phyloP scores from a whole-genome alignment of 2,797 vertebrate species.

The Lutjanus argentimaculatus region DNA sequence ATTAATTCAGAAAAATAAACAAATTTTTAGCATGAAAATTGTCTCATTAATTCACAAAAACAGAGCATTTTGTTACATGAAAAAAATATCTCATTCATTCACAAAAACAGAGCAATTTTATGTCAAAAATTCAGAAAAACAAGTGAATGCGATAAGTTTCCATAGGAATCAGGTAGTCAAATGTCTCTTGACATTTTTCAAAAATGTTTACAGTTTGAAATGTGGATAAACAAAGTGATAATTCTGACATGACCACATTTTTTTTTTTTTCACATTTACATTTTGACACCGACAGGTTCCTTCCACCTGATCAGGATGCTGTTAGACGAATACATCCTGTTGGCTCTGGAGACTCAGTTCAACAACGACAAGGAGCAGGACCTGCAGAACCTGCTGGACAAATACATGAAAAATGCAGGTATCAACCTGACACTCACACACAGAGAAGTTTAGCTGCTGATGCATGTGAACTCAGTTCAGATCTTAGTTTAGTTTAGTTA shows the following conservation, averaged over 20 bases:
- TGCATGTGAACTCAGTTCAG: not conserved
- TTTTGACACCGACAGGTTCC: slow-evolving; percentile 86
- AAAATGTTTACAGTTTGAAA: not conserved
- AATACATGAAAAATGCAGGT: slow-evolving; percentile 99
- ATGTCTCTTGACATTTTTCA: not conserved
- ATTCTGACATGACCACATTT: rapidly evolving
- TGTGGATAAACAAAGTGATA: not conserved
- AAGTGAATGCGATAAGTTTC: too few relatives aligned
- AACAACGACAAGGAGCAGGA: slow-evolving; percentile 99
- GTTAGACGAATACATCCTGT: slow-evolving; percentile 97
- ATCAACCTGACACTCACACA: slow-evolving; percentile 42
- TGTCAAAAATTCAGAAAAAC: too few relatives aligned
- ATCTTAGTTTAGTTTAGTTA: too few relatives aligned
- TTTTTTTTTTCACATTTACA: not conserved
- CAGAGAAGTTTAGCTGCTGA: not conserved
- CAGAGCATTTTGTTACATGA: too few relatives aligned
- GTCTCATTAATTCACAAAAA: too few relatives aligned
- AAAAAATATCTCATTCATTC: too few relatives aligned
- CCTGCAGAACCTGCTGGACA: slow-evolving; percentile 96
- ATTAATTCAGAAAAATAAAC: too few relatives aligned
- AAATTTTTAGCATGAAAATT: too few relatives aligned
- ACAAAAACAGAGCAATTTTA: too few relatives aligned
- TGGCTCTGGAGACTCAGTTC: slow-evolving; percentile 98
- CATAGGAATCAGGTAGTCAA: not conserved
- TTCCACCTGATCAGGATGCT: slow-evolving; percentile 99